Percentiles rank a stretch among this genome's conserved stretches.
These are phyloP conservation scores for Pristionchus entomophagus DNA, from an alignment of 2,888 invertebrate species.

Conservation along the genomic window DNA sequence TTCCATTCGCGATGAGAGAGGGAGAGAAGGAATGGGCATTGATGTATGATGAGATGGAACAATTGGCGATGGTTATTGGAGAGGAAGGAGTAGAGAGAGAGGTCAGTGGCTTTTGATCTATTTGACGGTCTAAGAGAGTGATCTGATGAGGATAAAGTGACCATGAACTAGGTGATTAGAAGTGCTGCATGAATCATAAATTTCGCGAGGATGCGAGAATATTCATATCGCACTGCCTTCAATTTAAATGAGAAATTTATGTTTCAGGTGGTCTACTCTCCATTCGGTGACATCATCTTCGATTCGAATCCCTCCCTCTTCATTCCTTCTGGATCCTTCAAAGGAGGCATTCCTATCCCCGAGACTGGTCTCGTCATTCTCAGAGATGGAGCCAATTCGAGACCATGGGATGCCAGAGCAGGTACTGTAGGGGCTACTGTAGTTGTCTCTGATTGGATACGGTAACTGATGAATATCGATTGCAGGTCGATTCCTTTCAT, in stretches of 20 bases:
- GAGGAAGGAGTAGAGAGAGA: conserved; percentile 23
- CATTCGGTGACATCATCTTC: conserved; percentile 25
- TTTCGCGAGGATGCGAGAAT: too few species aligned
- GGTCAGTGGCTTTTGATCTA: too few species aligned
- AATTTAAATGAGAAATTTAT: too few species aligned
- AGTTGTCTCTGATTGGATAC: background rate
- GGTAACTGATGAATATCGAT: background rate
- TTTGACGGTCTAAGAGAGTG: too few species aligned
- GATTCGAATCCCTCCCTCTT: conserved; percentile 38
- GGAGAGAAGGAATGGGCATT: background rate
- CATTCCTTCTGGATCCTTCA: background rate
- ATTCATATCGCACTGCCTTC: too few species aligned
- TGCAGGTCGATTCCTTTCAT: conserved; percentile 45
- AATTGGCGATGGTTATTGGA: background rate
- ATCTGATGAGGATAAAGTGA: too few species aligned
- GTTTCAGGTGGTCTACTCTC: conserved; percentile 7
- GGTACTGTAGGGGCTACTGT: background rate
- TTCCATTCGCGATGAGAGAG: conserved; percentile 23
- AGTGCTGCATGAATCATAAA: background rate
- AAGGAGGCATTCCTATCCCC: background rate
- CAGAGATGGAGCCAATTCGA: conserved; percentile 5
- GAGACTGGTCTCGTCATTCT: background rate
- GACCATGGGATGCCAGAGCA: conserved; percentile 45
- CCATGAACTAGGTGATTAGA: background rate
- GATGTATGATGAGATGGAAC: conserved; percentile 30